Evolutionary conservation across 2,797 vertebrate species (phyloP), one percentile per base, ranked within the genome.

Genomic region (Syngnathus rostellatus): DNA sequence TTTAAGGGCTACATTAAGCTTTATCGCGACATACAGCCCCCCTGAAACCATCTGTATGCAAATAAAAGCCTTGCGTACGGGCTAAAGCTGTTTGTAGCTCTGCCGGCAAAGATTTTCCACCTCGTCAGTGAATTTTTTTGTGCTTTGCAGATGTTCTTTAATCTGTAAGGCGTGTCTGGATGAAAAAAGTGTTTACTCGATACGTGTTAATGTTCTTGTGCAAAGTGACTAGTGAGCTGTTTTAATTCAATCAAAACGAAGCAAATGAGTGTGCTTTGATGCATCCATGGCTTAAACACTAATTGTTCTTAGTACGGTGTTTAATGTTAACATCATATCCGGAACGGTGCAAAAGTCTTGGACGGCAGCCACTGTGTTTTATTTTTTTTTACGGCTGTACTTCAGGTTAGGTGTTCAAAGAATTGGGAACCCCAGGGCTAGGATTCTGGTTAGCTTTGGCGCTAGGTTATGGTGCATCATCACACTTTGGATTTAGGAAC

Each of bases 11-110:
- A 86, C 83, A 89, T 89, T 85, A 86, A 76, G 79, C 83, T 87
- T 89, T 85, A 88, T 88, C 83, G 78, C 83, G 81, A 84, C 80
- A 82, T 85, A 83, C 86, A 87, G 85, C 81, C 78, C 74, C 79
- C 76, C 82, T 72, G 76, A 86, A 85, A 85, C 87, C 86, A 88
- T 90, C 85, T 86, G 84, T 85, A 89, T 88, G 86, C 85, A 89
- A 88, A 89, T 89, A 81, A 75, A 58, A 77, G 81, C 71, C 75
- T 73, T 86, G 81, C 86, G 84, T 84, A 86, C 85, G 81, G 80
- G 76, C 73, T 73, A 73, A 83, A 62, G 60, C 60, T 62, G 40
- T 62, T 62, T 62, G 60, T 62, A 45, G 41, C 60, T 62, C 60
- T 62, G 60, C 60, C 60, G 60, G 60, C 40, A 46, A 58, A 62